Base-by-base conservation (phyloP, 2,888 invertebrate genomes). In the Drosophila prolongata region DNA sequence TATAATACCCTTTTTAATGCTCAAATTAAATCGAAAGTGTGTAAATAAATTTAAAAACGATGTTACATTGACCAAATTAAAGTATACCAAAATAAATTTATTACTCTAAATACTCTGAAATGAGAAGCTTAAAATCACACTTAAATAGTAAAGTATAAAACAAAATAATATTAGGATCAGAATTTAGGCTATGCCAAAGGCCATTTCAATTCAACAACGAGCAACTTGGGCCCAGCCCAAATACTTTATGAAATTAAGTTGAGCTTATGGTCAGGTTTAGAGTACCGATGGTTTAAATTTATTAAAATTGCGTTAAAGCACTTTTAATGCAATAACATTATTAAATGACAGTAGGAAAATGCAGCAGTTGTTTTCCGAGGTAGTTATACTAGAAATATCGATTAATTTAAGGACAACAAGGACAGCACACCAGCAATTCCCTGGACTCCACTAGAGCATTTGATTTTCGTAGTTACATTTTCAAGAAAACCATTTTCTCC, bases 401-500 rank as follows among this genome's bases (percentile, higher is more conserved):
- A 40, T 61, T 50, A 34, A 19, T 16, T 49, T 11, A 34, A 14
- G 0, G 34, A 13, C 38, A 56, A 8, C 5, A 10, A 6, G 11
- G 1, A 34, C 0, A 14, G 6, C 35, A 49, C 3, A 44, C 16
- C 19, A 43, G 42, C 19, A 27, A 16, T 10, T 30, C 42, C 3
- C 44, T 11, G 1, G 27, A 10, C 27, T 8, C 10, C 1, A 9
- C 40, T 38, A 70, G 65, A 50, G 71, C 49, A 59, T 58, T 58
- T 53, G 46, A n/a, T 1, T 57, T 53, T 70, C 70, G 70, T 44
- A 50, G 54, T 57, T 24, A 14, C 47, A 4, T 16, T 11, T 16
- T 19, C 16, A n/a, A 5, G 34, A 11, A 27, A 62, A 27, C 30
- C 35, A 5, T 19, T 34, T 43, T 56, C 35, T 34, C 59, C 13